A percentile compares a stretch with the other conserved stretches of the same genome.
Evolutionary conservation across 2,888 invertebrate genomes (phyloP).

Genomic region (Scaptodrosophila latifasciaeformis): DNA sequence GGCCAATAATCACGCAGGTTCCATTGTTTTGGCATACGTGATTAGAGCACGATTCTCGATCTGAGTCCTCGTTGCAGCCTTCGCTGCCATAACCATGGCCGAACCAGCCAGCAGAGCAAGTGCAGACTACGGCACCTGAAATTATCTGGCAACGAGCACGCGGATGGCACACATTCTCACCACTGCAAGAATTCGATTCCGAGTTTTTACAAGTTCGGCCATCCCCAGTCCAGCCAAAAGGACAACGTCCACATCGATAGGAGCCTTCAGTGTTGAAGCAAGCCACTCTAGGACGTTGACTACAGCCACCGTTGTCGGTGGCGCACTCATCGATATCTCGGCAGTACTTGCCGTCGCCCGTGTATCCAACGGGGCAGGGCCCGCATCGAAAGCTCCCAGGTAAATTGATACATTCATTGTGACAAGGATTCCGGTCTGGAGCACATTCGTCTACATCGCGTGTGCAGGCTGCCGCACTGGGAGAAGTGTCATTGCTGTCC

Average conservation of each 20-base stretch:
- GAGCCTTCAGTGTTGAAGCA: slow-evolving; percentile 95
- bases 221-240: slow-evolving; percentile 90
- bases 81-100: slow-evolving; percentile 87
- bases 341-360: slow-evolving; percentile 91
- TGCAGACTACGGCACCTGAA: slow-evolving; percentile 81
- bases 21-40: slow-evolving; percentile 79
- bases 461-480: slow-evolving; percentile 82
- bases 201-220: slow-evolving; percentile 81
- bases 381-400: slow-evolving; percentile 94
- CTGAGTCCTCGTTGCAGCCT: slow-evolving; percentile 79
- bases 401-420: slow-evolving; percentile 89
- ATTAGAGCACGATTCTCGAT: slow-evolving; percentile 76
- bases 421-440: slow-evolving; percentile 81
- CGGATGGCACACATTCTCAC: slow-evolving; percentile 82
- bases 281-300: slow-evolving; percentile 83
- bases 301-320: slow-evolving; percentile 91
- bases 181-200: slow-evolving; percentile 60
- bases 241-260: slow-evolving; percentile 89
- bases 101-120: slow-evolving; percentile 86
- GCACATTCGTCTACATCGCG: slow-evolving; percentile 93
- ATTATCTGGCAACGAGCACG: slow-evolving; percentile 86
- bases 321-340: slow-evolving; percentile 92
- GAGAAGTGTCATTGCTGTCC: slow-evolving; percentile 76
- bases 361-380: slow-evolving; percentile 89
- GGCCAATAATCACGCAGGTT: slow-evolving; percentile 55